Base-by-base conservation (phyloP, 2,113 vertebrate species). In the Mesembrinibis cayennensis region DNA sequence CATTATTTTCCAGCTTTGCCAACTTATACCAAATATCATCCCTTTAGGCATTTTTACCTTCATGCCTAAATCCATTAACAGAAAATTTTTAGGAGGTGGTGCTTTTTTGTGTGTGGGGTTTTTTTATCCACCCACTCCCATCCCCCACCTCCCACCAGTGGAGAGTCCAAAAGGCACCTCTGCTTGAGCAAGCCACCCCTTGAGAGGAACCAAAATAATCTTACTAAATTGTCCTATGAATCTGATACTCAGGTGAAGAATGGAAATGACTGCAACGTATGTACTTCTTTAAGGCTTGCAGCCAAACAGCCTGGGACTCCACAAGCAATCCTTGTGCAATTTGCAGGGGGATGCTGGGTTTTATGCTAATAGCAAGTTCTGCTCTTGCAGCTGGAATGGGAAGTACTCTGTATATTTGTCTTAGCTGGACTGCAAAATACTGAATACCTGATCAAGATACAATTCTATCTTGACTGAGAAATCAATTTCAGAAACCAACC, bases 391-490 rank as follows among this genome's bases (percentile, higher is more conserved):
- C 53, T 70, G 34, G 36, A 88, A 79, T 61, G n/a, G 61, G 22
- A 91, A 97, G 87, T 85, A 69, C 56, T 91, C 69, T 69, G 49
- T 67, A 14, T 76, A 87, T 92, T 90, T 95, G 56, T 74, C 87
- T 87, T 91, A 82, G 34, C 58, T 80, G 58, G 74, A 94, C 58
- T 85, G 78, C 62, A 95, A 94, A 93, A 95, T 90, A 96, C 70
- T 80, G 87, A 94, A 88, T 89, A 94, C 10, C 62, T 93, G 92
- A 91, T 96, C 82, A 94, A 92, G 90, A 93, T 45, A 94, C 45
- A 94, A 95, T 96, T 94, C 44, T 85, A 13, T 53, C 71, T 86
- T 94, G 90, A 93, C 92, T 66, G 62, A 91, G 74, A 90, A 97
- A 95, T 95, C 93, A 91, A 91, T 96, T 92, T 80, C 38, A 49